Evolutionary conservation across 2,113 vertebrate species (phyloP), one percentile per base, ranked within the genome.

Genomic region (Elaphurus davidianus): DNA sequence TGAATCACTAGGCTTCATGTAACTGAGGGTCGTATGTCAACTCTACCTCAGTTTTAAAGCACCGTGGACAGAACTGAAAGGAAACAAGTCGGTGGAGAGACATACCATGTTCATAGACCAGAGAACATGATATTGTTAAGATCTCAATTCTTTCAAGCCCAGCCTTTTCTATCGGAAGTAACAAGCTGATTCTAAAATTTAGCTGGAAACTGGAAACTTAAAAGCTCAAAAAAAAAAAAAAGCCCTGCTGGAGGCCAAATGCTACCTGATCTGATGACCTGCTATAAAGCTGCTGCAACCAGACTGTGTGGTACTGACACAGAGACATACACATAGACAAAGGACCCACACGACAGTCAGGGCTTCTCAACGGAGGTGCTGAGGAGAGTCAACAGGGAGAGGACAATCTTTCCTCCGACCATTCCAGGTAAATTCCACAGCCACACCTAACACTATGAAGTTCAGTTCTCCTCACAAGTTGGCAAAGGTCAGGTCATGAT

Each of bases 271-370:
- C 11, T 40, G 33, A 5, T 3, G 23, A 7, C n/a, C 1, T 40
- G 14, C 5, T 16, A 40, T 1, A 1, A 15, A 25, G 88, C 82
- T 17, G 0, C 13, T 0, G 30, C 10, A 2, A 25, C 33, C 74
- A 8, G 30, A 47, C 7, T 1, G 19, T 0, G 27, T 0, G 74
- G 33, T 2, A 0, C 15, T 1, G 27, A 15, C 9, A 6, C 0
- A 3, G 11, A 30, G 40, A 50, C 5, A 5, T 40, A 76, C 25
- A 17, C 4, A 0, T 2, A 52, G 6, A 5, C 5, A 19, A 4
- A 40, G 59, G 60, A 19, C 5, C 3, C 25, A 19, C 62, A 21
- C 2, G 0, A 28, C 21, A 25, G 6, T 19, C 21, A 7, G 5
- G 43, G 43, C 17, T 76, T 28, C 50, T 13, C 62, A 25, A 43